Evolutionary conservation across 2,113 vertebrate genomes (phyloP).

Genomic region (Barbus barbus): DNA sequence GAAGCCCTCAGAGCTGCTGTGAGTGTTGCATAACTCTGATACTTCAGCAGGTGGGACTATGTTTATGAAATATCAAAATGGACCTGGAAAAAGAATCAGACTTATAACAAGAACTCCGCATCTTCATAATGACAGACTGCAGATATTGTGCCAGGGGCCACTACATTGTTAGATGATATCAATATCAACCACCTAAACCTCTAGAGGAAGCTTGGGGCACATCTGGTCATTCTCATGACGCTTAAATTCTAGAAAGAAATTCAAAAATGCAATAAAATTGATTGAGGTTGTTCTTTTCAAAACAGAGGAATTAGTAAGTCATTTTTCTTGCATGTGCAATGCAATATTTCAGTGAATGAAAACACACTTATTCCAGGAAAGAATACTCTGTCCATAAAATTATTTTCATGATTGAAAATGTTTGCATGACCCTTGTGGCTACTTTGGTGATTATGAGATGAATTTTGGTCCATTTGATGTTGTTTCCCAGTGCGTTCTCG

Average conservation of each 20-base stretch:
- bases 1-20: conserved; percentile 12
- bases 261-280: conserved; percentile 22
- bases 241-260: conserved; percentile 28
- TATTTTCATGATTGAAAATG: conserved; percentile 26
- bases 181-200: conserved; percentile 27
- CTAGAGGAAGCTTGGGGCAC: conserved; percentile 19
- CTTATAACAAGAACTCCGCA: neutral
- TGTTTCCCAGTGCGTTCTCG: neutral
- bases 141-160: neutral
- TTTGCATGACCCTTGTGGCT: conserved; percentile 37
- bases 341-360: conserved; percentile 49
- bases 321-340: conserved; percentile 38
- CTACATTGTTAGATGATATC: conserved; percentile 8
- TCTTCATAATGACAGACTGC: neutral
- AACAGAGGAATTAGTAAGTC: conserved; percentile 23
- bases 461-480: conserved; percentile 16
- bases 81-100: neutral
- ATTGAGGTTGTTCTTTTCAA: conserved; percentile 43
- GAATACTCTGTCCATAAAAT: conserved; percentile 21
- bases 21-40: conserved; percentile 15
- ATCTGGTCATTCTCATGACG: conserved; percentile 31
- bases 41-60: conserved; percentile 36
- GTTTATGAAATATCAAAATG: neutral
- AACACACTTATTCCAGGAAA: conserved; percentile 48
- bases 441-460: conserved; percentile 25